Evolutionary conservation across 1,140 invertebrate genomes (phyloP).

Genomic region (Cotesia vestalis): DNA sequence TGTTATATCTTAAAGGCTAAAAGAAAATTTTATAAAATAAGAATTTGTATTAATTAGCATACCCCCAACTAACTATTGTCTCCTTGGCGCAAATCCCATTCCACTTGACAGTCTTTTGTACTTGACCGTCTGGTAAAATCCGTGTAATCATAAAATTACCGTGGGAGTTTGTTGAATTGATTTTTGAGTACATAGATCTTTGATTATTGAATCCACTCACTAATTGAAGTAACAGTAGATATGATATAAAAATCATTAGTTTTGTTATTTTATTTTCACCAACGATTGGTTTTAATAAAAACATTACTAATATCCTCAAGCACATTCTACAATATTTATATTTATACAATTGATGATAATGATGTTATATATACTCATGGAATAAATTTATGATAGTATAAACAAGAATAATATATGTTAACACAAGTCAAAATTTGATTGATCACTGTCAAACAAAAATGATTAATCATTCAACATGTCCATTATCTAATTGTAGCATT

Average conservation of each 20-base stretch:
- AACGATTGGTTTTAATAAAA: no score
- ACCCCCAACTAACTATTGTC: slow-evolving; percentile 59
- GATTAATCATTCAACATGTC: no score
- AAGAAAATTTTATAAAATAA: slow-evolving; percentile 22
- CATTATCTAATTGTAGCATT: no score
- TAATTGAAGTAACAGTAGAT: slow-evolving; percentile 50
- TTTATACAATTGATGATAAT: no score
- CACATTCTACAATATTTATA: no score
- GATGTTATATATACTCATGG: no score
- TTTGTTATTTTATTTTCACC: slow-evolving; percentile 38
- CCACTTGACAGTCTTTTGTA: slow-evolving; percentile 58
- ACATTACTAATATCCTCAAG: no score
- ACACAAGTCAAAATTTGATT: background rate
- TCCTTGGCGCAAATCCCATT: slow-evolving; percentile 64
- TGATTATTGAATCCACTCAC: slow-evolving; percentile 42
- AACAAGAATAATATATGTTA: no score
- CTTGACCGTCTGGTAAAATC: slow-evolving; percentile 60
- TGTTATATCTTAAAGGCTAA: background rate
- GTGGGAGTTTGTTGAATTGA: slow-evolving; percentile 16
- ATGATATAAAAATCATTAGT: slow-evolving; percentile 50
- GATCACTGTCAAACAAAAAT: no score
- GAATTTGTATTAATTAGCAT: slow-evolving; percentile 38
- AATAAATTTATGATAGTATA: no score
- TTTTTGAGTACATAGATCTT: slow-evolving; percentile 31
- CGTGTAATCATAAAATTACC: slow-evolving; percentile 55